A percentile compares a stretch with the other conserved stretches of the same genome.
These are phyloP conservation scores for Trichonephila clavipes DNA, from an alignment of 1,140 invertebrate species.

Conservation along the genomic window DNA sequence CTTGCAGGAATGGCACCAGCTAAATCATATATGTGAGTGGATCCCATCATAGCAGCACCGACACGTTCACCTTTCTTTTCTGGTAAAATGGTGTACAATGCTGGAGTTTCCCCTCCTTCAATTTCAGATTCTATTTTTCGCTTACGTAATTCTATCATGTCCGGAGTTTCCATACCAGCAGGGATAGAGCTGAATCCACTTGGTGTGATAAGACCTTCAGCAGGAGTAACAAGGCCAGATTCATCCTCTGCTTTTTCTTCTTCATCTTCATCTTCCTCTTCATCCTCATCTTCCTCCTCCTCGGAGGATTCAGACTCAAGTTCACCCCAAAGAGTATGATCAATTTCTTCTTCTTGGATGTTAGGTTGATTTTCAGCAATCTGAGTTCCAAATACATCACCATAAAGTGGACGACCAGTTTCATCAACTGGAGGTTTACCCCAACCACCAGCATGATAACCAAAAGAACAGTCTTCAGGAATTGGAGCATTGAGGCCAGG, in stretches of 20 bases:
- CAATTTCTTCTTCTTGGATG: conserved; percentile 91
- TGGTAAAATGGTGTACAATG: conserved; percentile 95
- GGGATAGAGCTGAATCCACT: conserved; percentile 97
- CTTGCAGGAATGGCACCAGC: conserved; percentile 84
- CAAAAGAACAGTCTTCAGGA: conserved; percentile 97
- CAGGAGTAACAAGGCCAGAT: conserved; percentile 92
- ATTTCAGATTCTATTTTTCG: conserved; percentile 98
- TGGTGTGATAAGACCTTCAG: conserved; percentile 90
- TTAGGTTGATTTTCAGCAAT: conserved; percentile 78
- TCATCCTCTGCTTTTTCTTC: conserved; percentile 84
- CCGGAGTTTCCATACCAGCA: conserved; percentile 97
- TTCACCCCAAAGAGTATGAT: conserved; percentile 97
- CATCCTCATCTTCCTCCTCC: conserved; percentile 86
- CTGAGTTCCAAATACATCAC: conserved; percentile 95
- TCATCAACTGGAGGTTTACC: conserved; percentile 99
- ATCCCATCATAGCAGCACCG: conserved; percentile 95
- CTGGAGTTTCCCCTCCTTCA: conserved; percentile 95
- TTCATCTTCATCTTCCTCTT: conserved; percentile 83
- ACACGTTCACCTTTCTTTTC: conserved; percentile 95
- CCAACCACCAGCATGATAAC: conserved; percentile 99
- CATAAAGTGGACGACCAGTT: conserved; percentile 97
- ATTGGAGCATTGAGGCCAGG: conserved; percentile 96
- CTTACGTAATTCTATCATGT: conserved; percentile 98
- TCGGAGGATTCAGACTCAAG: conserved; percentile 95
- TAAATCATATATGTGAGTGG: conserved; percentile 98